Evolutionary conservation across 2,797 vertebrate genomes (phyloP).

Genomic region (Pseudopleuronectes americanus): DNA sequence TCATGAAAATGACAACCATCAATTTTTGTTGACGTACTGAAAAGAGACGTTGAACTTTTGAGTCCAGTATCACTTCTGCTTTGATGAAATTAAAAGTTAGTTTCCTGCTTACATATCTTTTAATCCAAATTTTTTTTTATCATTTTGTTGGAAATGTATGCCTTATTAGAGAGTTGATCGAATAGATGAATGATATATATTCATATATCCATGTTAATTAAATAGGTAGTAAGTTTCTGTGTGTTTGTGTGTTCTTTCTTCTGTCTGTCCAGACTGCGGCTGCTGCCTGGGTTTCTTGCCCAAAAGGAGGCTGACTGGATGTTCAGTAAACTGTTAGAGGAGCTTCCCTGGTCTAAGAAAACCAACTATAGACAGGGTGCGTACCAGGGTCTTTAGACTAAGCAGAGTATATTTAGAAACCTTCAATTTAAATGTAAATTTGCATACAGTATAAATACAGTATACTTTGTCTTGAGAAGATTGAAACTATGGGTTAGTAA

Average conservation of each 20-base stretch:
- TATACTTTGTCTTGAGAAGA: too few relatives aligned
- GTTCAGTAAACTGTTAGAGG: constrained; percentile 88
- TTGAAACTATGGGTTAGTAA: too few relatives aligned
- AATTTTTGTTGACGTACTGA: too few relatives aligned
- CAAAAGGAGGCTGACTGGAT: constrained; percentile 90
- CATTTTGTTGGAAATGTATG: not conserved
- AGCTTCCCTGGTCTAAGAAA: constrained; percentile 94
- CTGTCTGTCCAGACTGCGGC: constrained; percentile 78
- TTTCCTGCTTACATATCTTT: not conserved
- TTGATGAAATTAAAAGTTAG: not conserved
- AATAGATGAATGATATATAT: not conserved
- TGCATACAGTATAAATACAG: too few relatives aligned
- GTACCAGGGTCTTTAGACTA: constrained; percentile 15
- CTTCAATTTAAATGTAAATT: too few relatives aligned
- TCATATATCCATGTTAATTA: too few relatives aligned
- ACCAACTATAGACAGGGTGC: constrained; percentile 84
- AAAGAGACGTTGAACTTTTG: not conserved
- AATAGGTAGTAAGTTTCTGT: too few relatives aligned
- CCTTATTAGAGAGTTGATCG: not conserved
- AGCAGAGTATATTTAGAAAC: not conserved
- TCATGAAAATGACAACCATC: too few relatives aligned
- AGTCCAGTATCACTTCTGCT: not conserved
- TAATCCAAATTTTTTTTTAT: not conserved
- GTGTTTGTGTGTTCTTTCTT: not conserved
- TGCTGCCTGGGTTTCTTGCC: constrained; percentile 88